A percentile compares a stretch with the other conserved stretches of the same genome.
phyloP scores from a whole-genome alignment of 2,888 invertebrate genomes.

The Nephrotoma guestfalica region DNA sequence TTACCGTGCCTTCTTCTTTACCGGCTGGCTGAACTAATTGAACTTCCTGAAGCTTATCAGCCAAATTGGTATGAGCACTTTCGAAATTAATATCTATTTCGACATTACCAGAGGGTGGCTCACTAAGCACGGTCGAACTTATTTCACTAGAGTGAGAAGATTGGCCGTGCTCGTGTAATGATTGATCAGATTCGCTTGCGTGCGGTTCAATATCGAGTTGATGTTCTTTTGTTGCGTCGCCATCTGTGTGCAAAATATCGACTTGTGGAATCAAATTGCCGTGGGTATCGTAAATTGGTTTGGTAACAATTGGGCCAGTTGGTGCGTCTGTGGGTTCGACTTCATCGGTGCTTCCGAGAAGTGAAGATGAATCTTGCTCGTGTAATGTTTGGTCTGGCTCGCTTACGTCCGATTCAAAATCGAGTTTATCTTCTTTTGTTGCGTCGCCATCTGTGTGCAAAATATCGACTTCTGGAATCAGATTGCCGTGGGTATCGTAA shows the following conservation, averaged over 20 bases:
- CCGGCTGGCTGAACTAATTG: background rate
- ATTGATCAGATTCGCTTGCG: background rate
- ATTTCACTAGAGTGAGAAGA: no score
- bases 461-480: background rate
- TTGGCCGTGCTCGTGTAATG: background rate
- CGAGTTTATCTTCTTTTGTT: background rate
- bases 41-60: background rate
- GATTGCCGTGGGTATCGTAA: background rate
- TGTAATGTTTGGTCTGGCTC: background rate
- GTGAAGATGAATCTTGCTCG: background rate
- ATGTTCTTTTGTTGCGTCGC: background rate
- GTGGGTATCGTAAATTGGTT: background rate
- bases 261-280: background rate
- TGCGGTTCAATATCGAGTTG: background rate
- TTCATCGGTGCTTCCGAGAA: background rate
- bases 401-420: background rate
- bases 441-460: background rate
- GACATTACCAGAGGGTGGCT: background rate
- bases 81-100: background rate
- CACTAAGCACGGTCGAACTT: background rate
- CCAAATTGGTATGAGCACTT: background rate
- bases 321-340: background rate
- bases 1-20: background rate
- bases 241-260: background rate
- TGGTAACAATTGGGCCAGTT: background rate